Percentiles rank a stretch among this genome's conserved stretches.
These are phyloP conservation scores for Neotragus pygmaeus DNA, from an alignment of 2,113 vertebrate species.

Conservation along the genomic window DNA sequence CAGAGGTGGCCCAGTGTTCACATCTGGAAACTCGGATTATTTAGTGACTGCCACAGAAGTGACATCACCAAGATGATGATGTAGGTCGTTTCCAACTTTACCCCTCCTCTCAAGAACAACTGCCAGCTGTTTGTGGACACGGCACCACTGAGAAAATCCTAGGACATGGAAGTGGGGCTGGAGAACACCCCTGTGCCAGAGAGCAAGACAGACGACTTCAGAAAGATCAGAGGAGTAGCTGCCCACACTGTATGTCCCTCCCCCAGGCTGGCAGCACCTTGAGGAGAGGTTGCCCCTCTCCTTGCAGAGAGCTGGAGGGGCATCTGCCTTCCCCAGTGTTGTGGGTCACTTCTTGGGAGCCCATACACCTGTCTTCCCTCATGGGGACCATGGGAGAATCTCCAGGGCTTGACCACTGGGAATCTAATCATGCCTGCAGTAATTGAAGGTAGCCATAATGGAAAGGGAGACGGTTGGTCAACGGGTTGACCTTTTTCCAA, in stretches of 20 bases:
- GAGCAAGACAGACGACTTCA: accelerated
- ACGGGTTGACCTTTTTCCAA: neutral
- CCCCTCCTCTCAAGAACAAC: neutral
- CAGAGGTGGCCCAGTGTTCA: neutral
- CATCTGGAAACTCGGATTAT: neutral
- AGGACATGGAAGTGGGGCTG: neutral
- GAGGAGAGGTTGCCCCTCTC: neutral
- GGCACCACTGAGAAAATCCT: neutral
- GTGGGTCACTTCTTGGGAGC: neutral
- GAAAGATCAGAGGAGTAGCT: neutral
- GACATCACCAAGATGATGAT: neutral
- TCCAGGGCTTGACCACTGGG: neutral
- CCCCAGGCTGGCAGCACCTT: accelerated
- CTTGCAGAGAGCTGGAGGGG: neutral
- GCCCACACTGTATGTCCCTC: accelerated
- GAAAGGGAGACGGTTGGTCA: neutral
- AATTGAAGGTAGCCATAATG: neutral
- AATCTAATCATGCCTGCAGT: neutral
- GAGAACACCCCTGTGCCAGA: neutral
- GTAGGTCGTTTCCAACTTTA: neutral
- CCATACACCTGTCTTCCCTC: neutral
- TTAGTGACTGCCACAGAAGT: neutral
- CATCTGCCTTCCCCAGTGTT: neutral
- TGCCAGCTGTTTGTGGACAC: neutral
- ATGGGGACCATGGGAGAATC: accelerated